These are phyloP conservation scores for Branchipolynoe longqiensis DNA, from an alignment of 2,888 invertebrate species.

Conservation along the genomic window DNA sequence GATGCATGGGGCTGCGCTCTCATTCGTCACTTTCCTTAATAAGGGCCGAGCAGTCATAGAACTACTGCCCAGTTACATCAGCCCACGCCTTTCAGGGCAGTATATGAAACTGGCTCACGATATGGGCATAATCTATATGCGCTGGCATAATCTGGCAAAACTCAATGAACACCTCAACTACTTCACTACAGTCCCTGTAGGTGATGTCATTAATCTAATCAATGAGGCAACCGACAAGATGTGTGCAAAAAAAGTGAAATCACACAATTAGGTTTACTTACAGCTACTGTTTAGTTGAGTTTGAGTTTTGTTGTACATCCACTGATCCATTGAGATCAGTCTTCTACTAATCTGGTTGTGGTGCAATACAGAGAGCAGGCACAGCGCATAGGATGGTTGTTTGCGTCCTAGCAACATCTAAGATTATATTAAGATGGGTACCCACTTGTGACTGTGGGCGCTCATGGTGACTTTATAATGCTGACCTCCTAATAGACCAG, in stretches of 20 bases:
- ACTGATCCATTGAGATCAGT: too few species aligned
- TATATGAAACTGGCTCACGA: constrained; percentile 77
- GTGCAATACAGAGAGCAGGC: too few species aligned
- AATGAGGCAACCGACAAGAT: constrained; percentile 9
- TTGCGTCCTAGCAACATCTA: too few species aligned
- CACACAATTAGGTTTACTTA: too few species aligned
- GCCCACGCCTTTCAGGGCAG: constrained; percentile 71
- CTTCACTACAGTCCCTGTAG: constrained; percentile 65
- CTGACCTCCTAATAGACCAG: too few species aligned
- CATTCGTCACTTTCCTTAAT: constrained; percentile 78
- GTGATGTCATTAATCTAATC: constrained; percentile 48
- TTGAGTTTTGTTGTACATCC: too few species aligned
- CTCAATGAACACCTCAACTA: constrained; percentile 61
- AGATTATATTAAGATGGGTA: too few species aligned
- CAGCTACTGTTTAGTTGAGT: too few species aligned
- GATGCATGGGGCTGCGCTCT: constrained; percentile 81
- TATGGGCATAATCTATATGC: constrained; percentile 75
- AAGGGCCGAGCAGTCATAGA: constrained; percentile 76
- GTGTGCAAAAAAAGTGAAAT: neutral
- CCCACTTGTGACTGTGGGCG: too few species aligned
- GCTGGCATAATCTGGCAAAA: constrained; percentile 76
- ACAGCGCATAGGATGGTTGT: too few species aligned
- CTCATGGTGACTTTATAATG: too few species aligned
- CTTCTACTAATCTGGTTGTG: too few species aligned
- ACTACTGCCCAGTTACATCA: constrained; percentile 74